Conservation (phyloP, 1,140 invertebrate genomes). For the Aphelenchoides besseyi region DNA sequence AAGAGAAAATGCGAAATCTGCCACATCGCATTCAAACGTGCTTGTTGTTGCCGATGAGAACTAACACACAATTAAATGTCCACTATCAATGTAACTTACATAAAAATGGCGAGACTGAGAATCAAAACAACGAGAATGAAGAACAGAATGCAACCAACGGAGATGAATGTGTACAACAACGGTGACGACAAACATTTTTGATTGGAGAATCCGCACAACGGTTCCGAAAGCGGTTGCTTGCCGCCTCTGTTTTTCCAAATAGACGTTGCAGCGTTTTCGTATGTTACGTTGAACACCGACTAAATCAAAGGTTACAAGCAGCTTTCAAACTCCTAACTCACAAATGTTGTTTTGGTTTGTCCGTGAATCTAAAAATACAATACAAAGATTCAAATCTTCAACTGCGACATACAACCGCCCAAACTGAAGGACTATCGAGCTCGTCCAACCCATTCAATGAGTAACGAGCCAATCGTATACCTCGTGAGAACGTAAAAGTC, state of each 20-base stretch:
- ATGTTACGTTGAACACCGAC: background rate
- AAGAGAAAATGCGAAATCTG: background rate
- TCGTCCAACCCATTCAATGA: background rate
- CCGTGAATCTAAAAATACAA: no score
- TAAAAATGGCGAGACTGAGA: background rate
- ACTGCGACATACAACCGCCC: background rate
- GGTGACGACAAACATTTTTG: constrained; percentile 27
- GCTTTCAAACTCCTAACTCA: no score
- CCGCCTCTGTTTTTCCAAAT: constrained; percentile 41
- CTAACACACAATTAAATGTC: background rate
- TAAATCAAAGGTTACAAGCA: no score
- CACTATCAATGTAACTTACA: background rate
- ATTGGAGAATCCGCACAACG: constrained; percentile 26
- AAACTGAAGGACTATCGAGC: background rate
- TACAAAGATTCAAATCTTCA: no score
- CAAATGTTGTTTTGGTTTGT: no score
- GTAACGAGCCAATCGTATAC: background rate
- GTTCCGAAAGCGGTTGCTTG: constrained; percentile 19
- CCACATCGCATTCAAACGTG: constrained; percentile 21
- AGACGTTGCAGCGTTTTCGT: background rate
- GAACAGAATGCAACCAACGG: background rate
- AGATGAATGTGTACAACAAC: background rate
- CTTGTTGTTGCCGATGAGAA: constrained; percentile 13
- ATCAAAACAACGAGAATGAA: background rate
- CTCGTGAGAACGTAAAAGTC: background rate